phyloP scores from a whole-genome alignment of 1,140 invertebrate genomes.

The Triops cancriformis region DNA sequence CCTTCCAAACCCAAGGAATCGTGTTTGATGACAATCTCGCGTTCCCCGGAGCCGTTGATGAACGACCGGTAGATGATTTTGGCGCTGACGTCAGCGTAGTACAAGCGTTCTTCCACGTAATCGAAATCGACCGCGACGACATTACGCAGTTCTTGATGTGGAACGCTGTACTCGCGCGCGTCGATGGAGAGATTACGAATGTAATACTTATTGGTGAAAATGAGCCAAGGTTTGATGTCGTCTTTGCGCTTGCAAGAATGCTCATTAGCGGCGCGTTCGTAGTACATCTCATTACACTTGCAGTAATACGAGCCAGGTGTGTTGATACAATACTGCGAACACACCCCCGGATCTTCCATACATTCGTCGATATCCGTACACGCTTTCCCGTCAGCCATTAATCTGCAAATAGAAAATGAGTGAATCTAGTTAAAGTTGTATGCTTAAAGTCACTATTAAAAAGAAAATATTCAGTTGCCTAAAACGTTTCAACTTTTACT shows the following conservation, averaged over 20 bases:
- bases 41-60: slow-evolving; percentile 45
- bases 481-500: too few relatives aligned
- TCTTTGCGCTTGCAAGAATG: slow-evolving; percentile 84
- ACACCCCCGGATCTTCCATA: slow-evolving; percentile 74
- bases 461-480: too few relatives aligned
- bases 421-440: too few relatives aligned
- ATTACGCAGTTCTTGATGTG: slow-evolving; percentile 92
- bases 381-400: slow-evolving; percentile 50
- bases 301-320: slow-evolving; percentile 91
- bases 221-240: slow-evolving; percentile 73
- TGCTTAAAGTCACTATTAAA: too few relatives aligned
- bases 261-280: slow-evolving; percentile 73
- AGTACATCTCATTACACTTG: slow-evolving; percentile 89
- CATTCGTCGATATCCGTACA: slow-evolving; percentile 94
- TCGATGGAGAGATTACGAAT: slow-evolving; percentile 90
- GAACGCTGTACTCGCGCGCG: slow-evolving; percentile 70
- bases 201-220: slow-evolving; percentile 98
- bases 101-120: slow-evolving; percentile 68
- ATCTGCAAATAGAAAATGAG: neutral
- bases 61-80: slow-evolving; percentile 76
- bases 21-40: slow-evolving; percentile 80
- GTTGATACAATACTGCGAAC: slow-evolving; percentile 91
- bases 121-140: slow-evolving; percentile 95
- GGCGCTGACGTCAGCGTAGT: slow-evolving; percentile 90
- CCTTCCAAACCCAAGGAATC: slow-evolving; percentile 92